Conservation (phyloP, 2,113 vertebrate species). For the Lanius collurio region DNA sequence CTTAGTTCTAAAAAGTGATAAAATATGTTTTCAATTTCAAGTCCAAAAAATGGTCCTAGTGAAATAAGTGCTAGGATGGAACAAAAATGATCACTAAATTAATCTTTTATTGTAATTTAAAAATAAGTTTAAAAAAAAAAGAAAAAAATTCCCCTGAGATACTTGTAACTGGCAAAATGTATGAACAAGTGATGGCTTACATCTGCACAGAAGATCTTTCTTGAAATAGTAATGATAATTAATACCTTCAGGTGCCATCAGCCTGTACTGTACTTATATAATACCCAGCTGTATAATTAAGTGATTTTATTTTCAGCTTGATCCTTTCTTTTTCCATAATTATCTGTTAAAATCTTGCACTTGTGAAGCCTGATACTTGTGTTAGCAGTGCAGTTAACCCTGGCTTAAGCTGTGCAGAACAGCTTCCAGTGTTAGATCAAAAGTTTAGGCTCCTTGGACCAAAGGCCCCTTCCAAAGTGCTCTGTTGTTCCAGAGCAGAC, state of each 20-base stretch:
- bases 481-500: not conserved
- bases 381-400: not conserved
- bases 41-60: not conserved
- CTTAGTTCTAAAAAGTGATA: not conserved
- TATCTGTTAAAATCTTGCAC: not conserved
- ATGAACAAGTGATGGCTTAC: not conserved
- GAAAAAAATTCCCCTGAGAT: not conserved
- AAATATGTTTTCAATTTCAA: not conserved
- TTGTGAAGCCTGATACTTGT: not conserved
- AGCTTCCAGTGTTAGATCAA: not conserved
- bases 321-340: not conserved
- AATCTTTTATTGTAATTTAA: not conserved
- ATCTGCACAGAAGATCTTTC: not conserved
- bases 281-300: constrained; percentile 6
- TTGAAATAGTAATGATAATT: constrained; percentile 26
- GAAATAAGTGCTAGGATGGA: not conserved
- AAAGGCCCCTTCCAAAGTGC: not conserved
- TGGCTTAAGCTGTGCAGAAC: not conserved
- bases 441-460: not conserved
- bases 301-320: not conserved
- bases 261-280: not conserved
- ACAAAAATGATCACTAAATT: not conserved
- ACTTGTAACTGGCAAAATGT: not conserved
- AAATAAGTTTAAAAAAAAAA: not conserved
- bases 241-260: not conserved